Base-by-base conservation (phyloP, 2,113 vertebrate genomes). In the Aphelocoma coerulescens region DNA sequence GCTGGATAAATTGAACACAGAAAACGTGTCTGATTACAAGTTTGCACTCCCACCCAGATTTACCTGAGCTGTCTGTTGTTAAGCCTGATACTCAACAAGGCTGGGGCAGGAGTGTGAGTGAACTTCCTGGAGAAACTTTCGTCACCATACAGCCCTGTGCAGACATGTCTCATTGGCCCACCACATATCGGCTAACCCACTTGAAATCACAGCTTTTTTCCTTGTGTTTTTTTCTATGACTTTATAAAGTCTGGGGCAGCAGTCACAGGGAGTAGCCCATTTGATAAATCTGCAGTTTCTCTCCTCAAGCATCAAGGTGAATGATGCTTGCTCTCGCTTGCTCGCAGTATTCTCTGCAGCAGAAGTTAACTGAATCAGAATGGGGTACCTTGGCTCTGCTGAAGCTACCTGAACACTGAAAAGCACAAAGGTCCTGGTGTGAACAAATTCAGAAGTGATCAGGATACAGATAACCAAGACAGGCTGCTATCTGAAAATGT, bases 141-240 rank as follows among this genome's bases (percentile, higher is more conserved):
- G 16, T n/a, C 33, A 14, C 10, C 0, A 0, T 16, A 39, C 13
- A 33, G 14, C 20, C 51, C 26, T 43, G 27, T 63, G 63, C 22
- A 17, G 30, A 24, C 11, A 10, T 3, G 3, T 65, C 49, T 58
- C 43, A 16, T 21, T 55, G 55, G 16, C 33, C 10, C 22, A 66
- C 32, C 17, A 33, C 13, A 11, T 21, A 33, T 10, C 63, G 62
- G 61, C 43, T 46, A 71, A 37, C 7, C 9, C 8, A 22, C 33
- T 28, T 46, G 48, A 87, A 85, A 72, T 49, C 49, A 58, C 18
- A 59, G 26, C 4, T 48, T 77, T 93, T 81, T 48, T 24, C 22
- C 59, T 21, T 57, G 26, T 48, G 6, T 11, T 59, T 80, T 66
- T 58, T 24, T 27, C 15, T 57, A 16, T 61, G 69, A 71, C 48